Evolutionary conservation across 2,888 invertebrate genomes (phyloP), one percentile per base, ranked within the genome.

Genomic region (Stratiomys singularior): DNA sequence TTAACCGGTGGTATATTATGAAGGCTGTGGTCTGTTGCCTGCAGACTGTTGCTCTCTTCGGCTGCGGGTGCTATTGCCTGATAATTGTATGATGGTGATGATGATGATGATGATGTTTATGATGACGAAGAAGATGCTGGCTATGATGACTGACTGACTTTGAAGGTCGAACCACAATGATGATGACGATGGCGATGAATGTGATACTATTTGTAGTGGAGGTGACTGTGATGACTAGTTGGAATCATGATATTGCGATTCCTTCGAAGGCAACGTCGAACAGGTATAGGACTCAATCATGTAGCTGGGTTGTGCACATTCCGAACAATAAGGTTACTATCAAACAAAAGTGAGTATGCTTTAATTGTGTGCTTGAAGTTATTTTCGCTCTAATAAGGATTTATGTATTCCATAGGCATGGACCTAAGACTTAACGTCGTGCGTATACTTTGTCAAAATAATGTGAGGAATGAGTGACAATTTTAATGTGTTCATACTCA

Each of bases 131-230:
- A 37, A 37, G 37, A 37, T 37, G 37, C 3, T 9, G 37, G 37
- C 37, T 3, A 37, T 37, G 37, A 37, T 37, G 37, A 37, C 37
- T 37, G 9, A 37, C 37, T 37, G 69, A 72, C 56, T 72, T 56
- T 72, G 58, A 58, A 72, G 72, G 56, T 72, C 72, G 58, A 11
- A 72, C 72, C 72, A 25, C 69, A 52, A 72, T 56, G 30, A 44
- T 28, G 72, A 72, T 72, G 72, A 28, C 47, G 69, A 46, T 23
- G 46, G 1, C 13, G 69, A 69, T 46, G 46, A 66, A 18, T 18
- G 21, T 66, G 18, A 21, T 18, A 25, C 15, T 66, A 28, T 15
- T 63, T 23, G 66, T 44, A 37, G 0, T 37, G 44, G 23, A 15
- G 47, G 13, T 69, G 69, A 47, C 46, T 47, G 56, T 30, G 56